Base-by-base conservation (phyloP, 30 jellyfish, hydroid and myxozoan species). In the Hydractinia echinata region DNA sequence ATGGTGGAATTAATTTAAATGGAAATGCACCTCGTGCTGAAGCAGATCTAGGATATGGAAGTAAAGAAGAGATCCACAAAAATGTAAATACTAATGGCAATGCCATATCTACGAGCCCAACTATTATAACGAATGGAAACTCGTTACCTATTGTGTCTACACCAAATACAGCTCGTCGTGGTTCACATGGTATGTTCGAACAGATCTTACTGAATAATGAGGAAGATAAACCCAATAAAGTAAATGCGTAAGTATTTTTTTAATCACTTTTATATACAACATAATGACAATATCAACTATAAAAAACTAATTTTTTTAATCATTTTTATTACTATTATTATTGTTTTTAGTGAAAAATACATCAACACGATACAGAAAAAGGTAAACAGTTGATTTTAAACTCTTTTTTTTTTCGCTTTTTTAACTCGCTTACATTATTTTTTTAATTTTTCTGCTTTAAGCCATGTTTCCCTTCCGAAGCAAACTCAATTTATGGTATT, bases 181-280 rank as follows among this genome's bases (percentile, higher is more conserved):
- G 51, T 19, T 71, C 81, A n/a, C 55, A 71, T 19, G 81, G 81
- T 7, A 71, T 71, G 81, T 71, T 71, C n/a, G 51, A 71, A 8
- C 81, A 71, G 51, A 7, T 52, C 51, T 5, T 71, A 58, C n/a
- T 71, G 4, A 58, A 71, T 19, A 51, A 16, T 60, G 19, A 60
- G 1, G 70, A 60, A 60, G 70, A 60, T 13, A 16, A 15, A 60
- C n/a, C n/a, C 44, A 30, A 30, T 30, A 30, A 30, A 30, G 44
- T 30, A 30, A 30, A 30, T 2, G 44, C 44, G 44, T 30, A 30
- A 30, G 44, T 30, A 30, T 30, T 30, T 30, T 30, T 30, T 30
- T 30, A 30, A 30, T 30, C 44, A 30, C 44, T 30, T 30, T 30
- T 30, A 30, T 30, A 30, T n/a, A 30, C 2, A 0, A 0, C 44